phyloP scores from a whole-genome alignment of 1,140 invertebrate genomes.

The Drosophila subpulchrella region DNA sequence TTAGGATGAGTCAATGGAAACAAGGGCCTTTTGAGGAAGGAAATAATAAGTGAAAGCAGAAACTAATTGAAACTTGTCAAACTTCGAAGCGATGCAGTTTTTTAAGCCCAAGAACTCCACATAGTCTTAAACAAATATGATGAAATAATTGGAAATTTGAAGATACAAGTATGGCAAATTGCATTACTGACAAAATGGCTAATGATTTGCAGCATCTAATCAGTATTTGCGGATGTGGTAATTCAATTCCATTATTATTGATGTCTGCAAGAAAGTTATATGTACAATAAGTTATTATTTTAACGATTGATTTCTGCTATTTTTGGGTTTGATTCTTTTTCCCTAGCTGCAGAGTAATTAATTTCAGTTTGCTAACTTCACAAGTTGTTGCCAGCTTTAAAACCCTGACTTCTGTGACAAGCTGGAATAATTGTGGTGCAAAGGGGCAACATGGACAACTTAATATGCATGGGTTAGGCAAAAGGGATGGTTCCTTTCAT shows the following conservation, averaged over 20 bases:
- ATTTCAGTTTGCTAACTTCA: conserved; percentile 81
- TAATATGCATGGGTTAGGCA: conserved; percentile 60
- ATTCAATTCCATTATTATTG: not conserved
- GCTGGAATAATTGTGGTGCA: conserved; percentile 77
- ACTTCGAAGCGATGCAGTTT: not conserved
- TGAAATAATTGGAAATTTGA: not conserved
- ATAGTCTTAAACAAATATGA: conserved; percentile 5
- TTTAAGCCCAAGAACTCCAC: not conserved
- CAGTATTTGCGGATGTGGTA: not conserved
- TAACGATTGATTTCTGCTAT: not conserved
- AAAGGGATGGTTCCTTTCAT: conserved; percentile 6
- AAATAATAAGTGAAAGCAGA: conserved; percentile 5
- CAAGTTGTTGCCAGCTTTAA: conserved; percentile 45
- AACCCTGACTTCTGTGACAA: conserved; percentile 50
- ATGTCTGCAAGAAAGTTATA: not conserved
- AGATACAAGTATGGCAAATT: conserved; percentile 1
- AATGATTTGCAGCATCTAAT: conserved; percentile 2
- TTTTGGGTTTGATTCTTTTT: conserved; percentile 5
- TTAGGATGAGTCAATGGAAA: not conserved
- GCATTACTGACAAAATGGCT: not conserved
- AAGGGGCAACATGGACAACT: conserved; percentile 62
- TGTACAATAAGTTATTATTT: not conserved
- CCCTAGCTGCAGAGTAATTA: conserved; percentile 59
- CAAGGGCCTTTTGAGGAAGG: not conserved
- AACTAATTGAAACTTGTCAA: not conserved